These are phyloP conservation scores for Pogoniulus pusillus DNA, from an alignment of 2,797 vertebrate species.

Conservation along the genomic window DNA sequence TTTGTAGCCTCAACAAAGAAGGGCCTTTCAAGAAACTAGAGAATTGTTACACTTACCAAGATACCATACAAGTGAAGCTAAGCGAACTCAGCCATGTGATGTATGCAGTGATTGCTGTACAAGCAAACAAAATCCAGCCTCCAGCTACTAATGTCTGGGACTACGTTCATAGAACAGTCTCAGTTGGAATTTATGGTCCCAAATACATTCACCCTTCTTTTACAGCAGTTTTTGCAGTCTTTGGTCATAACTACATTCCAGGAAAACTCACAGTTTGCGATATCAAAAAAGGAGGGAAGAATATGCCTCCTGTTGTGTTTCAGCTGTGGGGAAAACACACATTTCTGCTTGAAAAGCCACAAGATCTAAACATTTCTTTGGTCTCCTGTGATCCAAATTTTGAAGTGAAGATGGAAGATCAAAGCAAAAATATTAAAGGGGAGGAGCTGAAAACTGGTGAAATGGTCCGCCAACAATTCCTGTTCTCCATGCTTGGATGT, in stretches of 20 bases:
- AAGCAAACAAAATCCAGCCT: slow-evolving; percentile 81
- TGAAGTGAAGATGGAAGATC: slow-evolving; percentile 81
- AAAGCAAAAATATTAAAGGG: slow-evolving; percentile 83
- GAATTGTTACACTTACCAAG: slow-evolving; percentile 84
- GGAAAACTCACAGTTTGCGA: slow-evolving; percentile 87
- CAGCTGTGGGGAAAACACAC: slow-evolving; percentile 92
- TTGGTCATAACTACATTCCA: slow-evolving; percentile 89
- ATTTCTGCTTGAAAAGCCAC: slow-evolving; percentile 81
- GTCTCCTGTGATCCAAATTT: slow-evolving; percentile 81
- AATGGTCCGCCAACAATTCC: slow-evolving; percentile 84
- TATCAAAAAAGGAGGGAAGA: slow-evolving; percentile 83
- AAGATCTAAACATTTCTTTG: slow-evolving; percentile 82
- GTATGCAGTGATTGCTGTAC: slow-evolving; percentile 85
- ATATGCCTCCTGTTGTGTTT: slow-evolving; percentile 88
- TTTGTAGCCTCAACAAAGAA: slow-evolving; percentile 83
- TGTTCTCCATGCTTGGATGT: slow-evolving; percentile 78
- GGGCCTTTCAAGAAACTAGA: slow-evolving; percentile 89
- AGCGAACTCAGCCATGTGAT: slow-evolving; percentile 83
- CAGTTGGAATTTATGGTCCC: slow-evolving; percentile 92
- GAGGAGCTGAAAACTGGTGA: slow-evolving; percentile 83
- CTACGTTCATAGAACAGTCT: slow-evolving; percentile 86
- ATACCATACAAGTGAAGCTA: slow-evolving; percentile 89
- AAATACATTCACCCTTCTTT: slow-evolving; percentile 94
- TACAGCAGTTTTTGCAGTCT: slow-evolving; percentile 86
- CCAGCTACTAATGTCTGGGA: slow-evolving; percentile 90